These are phyloP conservation scores for Nibea albiflora DNA, from an alignment of 2,113 vertebrate species.

Conservation along the genomic window DNA sequence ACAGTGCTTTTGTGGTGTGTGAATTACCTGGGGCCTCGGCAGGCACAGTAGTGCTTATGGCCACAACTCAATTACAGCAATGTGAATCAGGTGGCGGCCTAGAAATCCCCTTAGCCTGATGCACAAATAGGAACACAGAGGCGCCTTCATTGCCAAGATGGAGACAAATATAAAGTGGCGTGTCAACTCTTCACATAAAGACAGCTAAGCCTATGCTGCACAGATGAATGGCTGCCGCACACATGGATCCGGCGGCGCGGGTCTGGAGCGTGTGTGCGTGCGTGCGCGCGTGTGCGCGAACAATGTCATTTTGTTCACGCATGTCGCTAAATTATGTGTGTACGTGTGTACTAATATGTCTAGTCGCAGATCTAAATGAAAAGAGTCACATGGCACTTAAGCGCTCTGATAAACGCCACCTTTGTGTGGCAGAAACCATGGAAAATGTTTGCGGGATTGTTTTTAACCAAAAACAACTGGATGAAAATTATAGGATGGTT, in stretches of 20 bases:
- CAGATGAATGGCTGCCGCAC: slow-evolving; percentile 31
- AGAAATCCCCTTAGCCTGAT: slow-evolving; percentile 77
- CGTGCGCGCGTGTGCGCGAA: background rate
- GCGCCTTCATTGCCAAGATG: slow-evolving; percentile 65
- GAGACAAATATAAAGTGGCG: slow-evolving; percentile 60
- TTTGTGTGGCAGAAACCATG: slow-evolving; percentile 31
- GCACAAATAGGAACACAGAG: slow-evolving; percentile 71
- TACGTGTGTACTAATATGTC: slow-evolving; percentile 34
- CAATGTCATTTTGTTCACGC: slow-evolving; percentile 37
- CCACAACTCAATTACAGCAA: slow-evolving; percentile 81
- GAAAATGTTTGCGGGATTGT: slow-evolving; percentile 32
- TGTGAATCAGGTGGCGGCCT: slow-evolving; percentile 79
- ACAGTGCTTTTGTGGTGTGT: slow-evolving; percentile 76
- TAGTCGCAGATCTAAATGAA: slow-evolving; percentile 26
- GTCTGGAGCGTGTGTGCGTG: slow-evolving; percentile 1
- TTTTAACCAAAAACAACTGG: slow-evolving; percentile 51
- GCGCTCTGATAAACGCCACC: slow-evolving; percentile 43
- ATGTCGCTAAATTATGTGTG: slow-evolving; percentile 7
- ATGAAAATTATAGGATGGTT: slow-evolving; percentile 47
- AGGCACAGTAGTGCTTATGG: slow-evolving; percentile 70
- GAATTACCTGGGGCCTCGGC: slow-evolving; percentile 75
- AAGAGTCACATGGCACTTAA: slow-evolving; percentile 50
- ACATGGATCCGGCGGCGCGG: slow-evolving; percentile 6
- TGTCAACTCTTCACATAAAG: slow-evolving; percentile 51
- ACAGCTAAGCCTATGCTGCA: slow-evolving; percentile 17